Conservation (phyloP, 2,113 vertebrate genomes). For the Heterotis niloticus region DNA sequence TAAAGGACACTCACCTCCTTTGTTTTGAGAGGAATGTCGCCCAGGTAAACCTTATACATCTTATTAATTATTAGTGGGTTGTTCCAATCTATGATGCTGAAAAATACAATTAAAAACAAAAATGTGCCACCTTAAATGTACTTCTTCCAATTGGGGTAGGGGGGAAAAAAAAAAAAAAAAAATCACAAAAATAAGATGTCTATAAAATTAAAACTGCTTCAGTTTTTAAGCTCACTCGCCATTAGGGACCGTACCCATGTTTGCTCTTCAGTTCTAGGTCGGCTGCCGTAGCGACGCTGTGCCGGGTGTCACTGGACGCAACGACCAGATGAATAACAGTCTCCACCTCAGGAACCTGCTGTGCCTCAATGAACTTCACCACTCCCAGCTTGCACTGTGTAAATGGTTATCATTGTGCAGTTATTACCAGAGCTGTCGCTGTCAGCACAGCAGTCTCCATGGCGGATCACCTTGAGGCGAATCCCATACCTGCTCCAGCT, state of each 20-base stretch:
- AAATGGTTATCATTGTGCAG: background rate
- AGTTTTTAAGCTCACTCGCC: too few relatives aligned
- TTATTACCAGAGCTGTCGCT: too few relatives aligned
- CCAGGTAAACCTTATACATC: conserved; percentile 96
- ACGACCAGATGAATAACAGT: conserved; percentile 90
- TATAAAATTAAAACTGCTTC: background rate
- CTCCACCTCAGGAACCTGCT: conserved; percentile 92
- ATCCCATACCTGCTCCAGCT: conserved; percentile 83
- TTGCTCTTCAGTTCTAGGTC: conserved; percentile 95
- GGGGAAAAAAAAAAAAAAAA: too few relatives aligned
- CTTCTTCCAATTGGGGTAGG: too few relatives aligned
- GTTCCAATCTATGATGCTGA: conserved; percentile 96
- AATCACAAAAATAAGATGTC: background rate
- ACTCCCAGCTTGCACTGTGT: conserved; percentile 92
- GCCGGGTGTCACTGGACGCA: conserved; percentile 92
- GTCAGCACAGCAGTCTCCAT: too few relatives aligned
- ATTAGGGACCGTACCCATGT: conserved; percentile 76
- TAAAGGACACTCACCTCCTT: conserved; percentile 75
- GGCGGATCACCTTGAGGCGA: background rate
- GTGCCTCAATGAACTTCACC: conserved; percentile 94
- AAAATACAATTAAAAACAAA: conserved; percentile 19
- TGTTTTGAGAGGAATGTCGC: conserved; percentile 94
- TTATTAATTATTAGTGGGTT: conserved; percentile 90
- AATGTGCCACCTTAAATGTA: too few relatives aligned
- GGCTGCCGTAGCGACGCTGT: conserved; percentile 92